phyloP scores from a whole-genome alignment of 2,888 invertebrate genomes.

The Luffia ferchaultella region DNA sequence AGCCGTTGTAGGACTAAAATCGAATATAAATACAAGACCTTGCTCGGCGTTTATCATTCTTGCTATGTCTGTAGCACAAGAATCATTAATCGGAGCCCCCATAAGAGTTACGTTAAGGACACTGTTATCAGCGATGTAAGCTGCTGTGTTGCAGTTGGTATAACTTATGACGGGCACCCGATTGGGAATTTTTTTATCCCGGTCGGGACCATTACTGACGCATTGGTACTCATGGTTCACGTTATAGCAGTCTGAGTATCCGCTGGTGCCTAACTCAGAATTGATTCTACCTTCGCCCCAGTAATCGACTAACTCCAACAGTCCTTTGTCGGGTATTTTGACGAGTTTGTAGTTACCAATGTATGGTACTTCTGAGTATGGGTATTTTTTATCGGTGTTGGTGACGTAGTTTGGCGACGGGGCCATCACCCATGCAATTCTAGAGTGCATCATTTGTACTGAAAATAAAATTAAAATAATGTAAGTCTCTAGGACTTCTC shows the following conservation, averaged over 20 bases:
- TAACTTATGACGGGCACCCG: constrained; percentile 27
- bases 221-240: constrained; percentile 28
- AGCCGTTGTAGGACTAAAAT: constrained; percentile 18
- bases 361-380: constrained; percentile 32
- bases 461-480: no score
- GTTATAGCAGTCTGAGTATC: constrained; percentile 28
- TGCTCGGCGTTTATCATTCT: constrained; percentile 24
- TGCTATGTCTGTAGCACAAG: constrained; percentile 27
- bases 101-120: constrained; percentile 26
- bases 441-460: constrained; percentile 3
- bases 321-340: constrained; percentile 21
- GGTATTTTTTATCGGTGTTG: constrained; percentile 24
- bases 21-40: constrained; percentile 26
- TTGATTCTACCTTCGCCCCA: constrained; percentile 31
- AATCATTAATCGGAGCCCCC: constrained; percentile 29
- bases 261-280: constrained; percentile 17
- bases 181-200: constrained; percentile 28
- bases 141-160: constrained; percentile 25
- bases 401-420: constrained; percentile 23
- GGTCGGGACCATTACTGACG: constrained; percentile 28
- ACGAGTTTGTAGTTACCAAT: constrained; percentile 27
- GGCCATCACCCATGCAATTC: constrained; percentile 12
- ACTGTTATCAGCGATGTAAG: constrained; percentile 26
- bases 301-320: constrained; percentile 29
- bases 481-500: no score